Percentiles rank a stretch among this genome's conserved stretches.
phyloP scores from a whole-genome alignment of 2,113 vertebrate species.

The Corvus cornix region DNA sequence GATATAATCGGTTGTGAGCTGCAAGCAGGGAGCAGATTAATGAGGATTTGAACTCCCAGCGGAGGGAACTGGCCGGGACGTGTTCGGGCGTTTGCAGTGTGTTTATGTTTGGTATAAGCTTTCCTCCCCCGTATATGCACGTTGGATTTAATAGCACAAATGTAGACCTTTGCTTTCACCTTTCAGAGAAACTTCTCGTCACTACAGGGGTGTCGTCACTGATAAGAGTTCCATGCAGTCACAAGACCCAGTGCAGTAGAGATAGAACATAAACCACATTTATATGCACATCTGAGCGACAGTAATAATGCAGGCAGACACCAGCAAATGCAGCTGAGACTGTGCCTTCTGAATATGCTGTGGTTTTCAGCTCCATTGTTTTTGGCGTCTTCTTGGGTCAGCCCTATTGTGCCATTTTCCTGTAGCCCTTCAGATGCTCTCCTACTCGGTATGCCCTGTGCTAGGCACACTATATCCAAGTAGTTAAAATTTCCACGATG shows the following conservation, averaged over 20 bases:
- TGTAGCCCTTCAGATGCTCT: neutral
- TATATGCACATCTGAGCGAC: neutral
- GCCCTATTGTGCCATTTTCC: neutral
- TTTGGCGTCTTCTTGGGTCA: neutral
- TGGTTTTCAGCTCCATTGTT: neutral
- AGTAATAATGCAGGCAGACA: neutral
- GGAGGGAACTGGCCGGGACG: neutral
- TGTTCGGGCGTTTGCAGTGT: neutral
- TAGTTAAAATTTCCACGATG: neutral
- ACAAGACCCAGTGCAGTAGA: neutral
- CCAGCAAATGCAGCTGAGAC: neutral
- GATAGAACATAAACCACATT: neutral
- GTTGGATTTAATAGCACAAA: neutral
- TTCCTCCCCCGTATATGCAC: rapidly evolving
- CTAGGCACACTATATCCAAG: neutral
- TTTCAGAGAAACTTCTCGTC: neutral
- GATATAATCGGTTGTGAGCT: neutral
- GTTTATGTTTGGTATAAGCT: neutral
- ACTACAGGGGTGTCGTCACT: rapidly evolving
- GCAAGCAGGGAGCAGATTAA: neutral
- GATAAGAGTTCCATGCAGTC: neutral
- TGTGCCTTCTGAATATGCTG: neutral
- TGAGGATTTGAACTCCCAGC: neutral
- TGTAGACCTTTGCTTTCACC: neutral
- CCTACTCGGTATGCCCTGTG: neutral